A percentile compares a stretch with the other conserved stretches of the same genome.
phyloP scores from a whole-genome alignment of 2,113 vertebrate genomes.

The Caloenas nicobarica region DNA sequence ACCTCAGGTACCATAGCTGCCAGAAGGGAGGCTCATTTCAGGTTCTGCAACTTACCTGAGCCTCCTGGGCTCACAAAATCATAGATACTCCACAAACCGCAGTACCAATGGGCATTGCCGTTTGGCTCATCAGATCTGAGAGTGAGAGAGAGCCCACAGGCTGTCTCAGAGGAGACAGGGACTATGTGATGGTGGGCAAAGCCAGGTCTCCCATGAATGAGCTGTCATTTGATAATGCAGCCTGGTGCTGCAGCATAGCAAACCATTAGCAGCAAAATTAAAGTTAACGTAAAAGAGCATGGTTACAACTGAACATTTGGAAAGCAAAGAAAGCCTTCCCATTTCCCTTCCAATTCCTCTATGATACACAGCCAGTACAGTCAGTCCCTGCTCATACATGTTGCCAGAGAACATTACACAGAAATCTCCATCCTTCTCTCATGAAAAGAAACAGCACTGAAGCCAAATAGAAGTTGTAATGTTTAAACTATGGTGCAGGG shows the following conservation, averaged over 20 bases:
- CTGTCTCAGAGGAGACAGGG: not conserved
- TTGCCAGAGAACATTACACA: not conserved
- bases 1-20: not conserved
- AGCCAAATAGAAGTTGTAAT: not conserved
- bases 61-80: not conserved
- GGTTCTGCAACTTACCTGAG: not conserved
- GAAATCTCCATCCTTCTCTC: not conserved
- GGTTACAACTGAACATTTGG: not conserved
- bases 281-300: not conserved
- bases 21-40: not conserved
- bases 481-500: not conserved
- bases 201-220: not conserved
- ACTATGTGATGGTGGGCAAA: not conserved
- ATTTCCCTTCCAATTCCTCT: not conserved
- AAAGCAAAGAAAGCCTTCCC: not conserved
- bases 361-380: not conserved
- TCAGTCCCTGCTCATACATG: not conserved
- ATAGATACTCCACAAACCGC: not conserved
- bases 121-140: not conserved
- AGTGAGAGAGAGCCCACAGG: not conserved
- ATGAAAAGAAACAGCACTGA: not conserved
- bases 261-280: not conserved
- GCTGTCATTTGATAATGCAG: not conserved
- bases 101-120: accelerated
- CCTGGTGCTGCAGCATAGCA: not conserved